phyloP scores from a whole-genome alignment of 64 coral and sea anemone species.

The Cladopsammia gracilis region DNA sequence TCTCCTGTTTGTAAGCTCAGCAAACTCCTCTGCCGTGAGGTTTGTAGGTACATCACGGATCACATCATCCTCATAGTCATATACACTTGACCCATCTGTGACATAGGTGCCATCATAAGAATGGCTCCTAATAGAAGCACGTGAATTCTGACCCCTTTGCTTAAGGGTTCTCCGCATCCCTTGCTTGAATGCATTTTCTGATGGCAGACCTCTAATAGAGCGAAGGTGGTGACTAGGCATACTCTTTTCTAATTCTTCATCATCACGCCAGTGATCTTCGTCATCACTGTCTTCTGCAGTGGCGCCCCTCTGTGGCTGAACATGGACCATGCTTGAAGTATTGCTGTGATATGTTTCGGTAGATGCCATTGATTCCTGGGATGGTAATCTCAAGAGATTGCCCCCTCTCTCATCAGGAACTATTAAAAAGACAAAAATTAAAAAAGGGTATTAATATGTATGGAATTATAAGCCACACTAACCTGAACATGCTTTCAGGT shows the following conservation, averaged over 20 bases:
- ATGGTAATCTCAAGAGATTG: slow-evolving; percentile 29
- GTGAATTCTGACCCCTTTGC: slow-evolving; percentile 3
- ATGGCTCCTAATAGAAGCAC: slow-evolving; percentile 51
- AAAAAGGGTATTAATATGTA: not conserved
- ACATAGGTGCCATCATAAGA: slow-evolving; percentile 5
- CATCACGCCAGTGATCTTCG: slow-evolving; percentile 25
- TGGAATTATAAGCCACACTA: no score
- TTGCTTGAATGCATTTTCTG: slow-evolving; percentile 79
- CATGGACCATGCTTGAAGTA: slow-evolving; percentile 44
- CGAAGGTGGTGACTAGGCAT: slow-evolving; percentile 80
- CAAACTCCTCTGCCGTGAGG: slow-evolving; percentile 80
- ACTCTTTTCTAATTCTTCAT: slow-evolving; percentile 38
- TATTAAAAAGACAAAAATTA: not conserved
- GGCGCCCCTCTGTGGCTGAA: not conserved
- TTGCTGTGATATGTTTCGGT: slow-evolving; percentile 39
- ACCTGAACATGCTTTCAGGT: no score
- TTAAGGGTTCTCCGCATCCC: slow-evolving; percentile 76
- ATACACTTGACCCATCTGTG: slow-evolving; percentile 12
- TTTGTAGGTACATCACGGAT: slow-evolving; percentile 51
- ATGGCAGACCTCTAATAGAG: slow-evolving; percentile 78
- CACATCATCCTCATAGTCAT: slow-evolving; percentile 89
- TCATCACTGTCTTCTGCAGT: not conserved
- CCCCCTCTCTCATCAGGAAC: not conserved
- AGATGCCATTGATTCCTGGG: slow-evolving; percentile 43
- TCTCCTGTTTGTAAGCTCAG: slow-evolving; percentile 69